Conservation (phyloP, 2,113 vertebrate genomes). For the Ariopsis seemanni region DNA sequence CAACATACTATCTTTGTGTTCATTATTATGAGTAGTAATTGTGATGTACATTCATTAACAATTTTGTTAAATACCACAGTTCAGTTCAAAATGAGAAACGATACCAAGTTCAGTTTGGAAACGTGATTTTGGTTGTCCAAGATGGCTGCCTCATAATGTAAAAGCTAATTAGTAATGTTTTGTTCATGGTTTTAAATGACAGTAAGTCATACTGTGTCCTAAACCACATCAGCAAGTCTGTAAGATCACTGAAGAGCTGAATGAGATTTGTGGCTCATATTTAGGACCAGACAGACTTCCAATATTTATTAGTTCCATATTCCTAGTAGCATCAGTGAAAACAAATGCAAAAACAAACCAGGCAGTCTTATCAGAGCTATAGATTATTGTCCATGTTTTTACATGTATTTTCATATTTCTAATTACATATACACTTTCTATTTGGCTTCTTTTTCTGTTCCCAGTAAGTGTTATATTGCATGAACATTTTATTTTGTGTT, state of each 20-base stretch:
- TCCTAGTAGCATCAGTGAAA: too few species aligned
- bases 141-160: not conserved
- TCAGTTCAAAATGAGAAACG: not conserved
- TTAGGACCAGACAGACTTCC: not conserved
- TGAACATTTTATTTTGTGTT: not conserved
- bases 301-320: too few species aligned
- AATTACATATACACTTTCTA: not conserved
- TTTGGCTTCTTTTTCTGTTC: too few species aligned
- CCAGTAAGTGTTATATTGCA: not conserved
- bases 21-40: not conserved
- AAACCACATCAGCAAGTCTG: too few species aligned
- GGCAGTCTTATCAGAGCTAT: too few species aligned
- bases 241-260: not conserved
- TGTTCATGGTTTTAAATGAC: not conserved
- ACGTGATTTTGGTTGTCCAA: not conserved
- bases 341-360: not conserved
- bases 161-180: not conserved
- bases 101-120: not conserved
- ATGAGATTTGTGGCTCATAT: not conserved
- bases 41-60: not conserved
- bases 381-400: not conserved
- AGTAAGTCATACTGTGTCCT: too few species aligned
- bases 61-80: not conserved
- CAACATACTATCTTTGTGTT: not conserved
- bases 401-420: not conserved